Base-by-base conservation (phyloP, 2,888 invertebrate genomes). In the Venusia cambrica region DNA sequence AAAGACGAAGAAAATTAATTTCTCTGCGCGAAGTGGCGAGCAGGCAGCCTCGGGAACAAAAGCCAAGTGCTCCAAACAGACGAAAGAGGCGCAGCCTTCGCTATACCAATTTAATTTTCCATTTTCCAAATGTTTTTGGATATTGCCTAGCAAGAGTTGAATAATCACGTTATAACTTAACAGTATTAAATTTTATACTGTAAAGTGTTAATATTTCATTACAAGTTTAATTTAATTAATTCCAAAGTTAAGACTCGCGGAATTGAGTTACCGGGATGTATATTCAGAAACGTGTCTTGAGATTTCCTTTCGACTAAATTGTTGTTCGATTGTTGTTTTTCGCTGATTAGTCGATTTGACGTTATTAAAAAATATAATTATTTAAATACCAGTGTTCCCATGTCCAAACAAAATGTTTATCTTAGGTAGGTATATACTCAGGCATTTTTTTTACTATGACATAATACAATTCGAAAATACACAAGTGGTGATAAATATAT, bases 161-260 rank as follows among this genome's bases (percentile, higher is more conserved):
- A 84, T 85, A 84, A 87, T 87, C 79, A 84, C 85, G 80, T 87
- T 85, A 87, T 85, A 87, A 84, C 83, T 85, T 83, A 79, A 77
- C 78, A 55, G 76, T 80, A 88, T 87, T 85, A 85, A 81, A 88
- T 87, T 85, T 83, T 87, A 85, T 79, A 85, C 84, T 76, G 71
- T 83, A 79, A 87, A 83, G 85, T 84, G 87, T 87, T 87, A 87
- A 88, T 88, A 87, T 87, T 87, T 87, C 84, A 88, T 87, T 85
- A 84, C 77, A 84, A 87, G 78, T 84, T 88, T 81, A 87, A 87
- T 87, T 87, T 80, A 85, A 88, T 88, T 87, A 87, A 85, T 84
- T 83, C 81, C 64, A 72, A 77, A 81, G 75, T 81, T 78, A 65
- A 68, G 62, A 65, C 61, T 67, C 62, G 56, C 38, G 61, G 60